Percentiles rank a stretch among this genome's conserved stretches.
Conservation (phyloP, 2,113 vertebrate species). For the Solenodon paradoxus region DNA sequence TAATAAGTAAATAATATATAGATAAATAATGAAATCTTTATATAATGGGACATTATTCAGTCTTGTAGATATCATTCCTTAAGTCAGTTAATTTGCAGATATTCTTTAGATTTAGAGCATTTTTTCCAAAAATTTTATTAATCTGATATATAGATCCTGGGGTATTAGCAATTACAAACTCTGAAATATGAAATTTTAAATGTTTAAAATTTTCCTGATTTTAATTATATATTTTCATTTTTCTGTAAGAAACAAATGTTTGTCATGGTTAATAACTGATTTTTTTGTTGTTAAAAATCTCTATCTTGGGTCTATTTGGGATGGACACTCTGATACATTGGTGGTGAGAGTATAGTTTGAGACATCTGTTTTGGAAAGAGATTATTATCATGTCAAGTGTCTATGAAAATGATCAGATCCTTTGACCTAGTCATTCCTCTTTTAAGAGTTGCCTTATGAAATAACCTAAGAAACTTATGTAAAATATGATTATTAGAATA, state of each 20-base stretch:
- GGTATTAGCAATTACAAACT: not conserved
- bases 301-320: not conserved
- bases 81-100: not conserved
- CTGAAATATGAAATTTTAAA: not conserved
- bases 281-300: not conserved
- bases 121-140: not conserved
- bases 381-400: constrained; percentile 29
- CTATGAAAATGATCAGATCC: not conserved
- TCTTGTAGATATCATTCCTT: not conserved
- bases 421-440: constrained; percentile 7
- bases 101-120: constrained; percentile 15
- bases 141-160: not conserved
- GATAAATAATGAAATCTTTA: not conserved
- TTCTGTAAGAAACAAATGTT: not conserved
- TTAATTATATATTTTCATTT: not conserved
- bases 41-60: not conserved
- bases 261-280: not conserved
- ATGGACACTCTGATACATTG: not conserved
- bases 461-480: not conserved
- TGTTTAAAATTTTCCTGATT: not conserved
- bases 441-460: constrained; percentile 5
- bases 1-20: not conserved
- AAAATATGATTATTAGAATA: not conserved
- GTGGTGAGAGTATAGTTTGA: constrained; percentile 23
- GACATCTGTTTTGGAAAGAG: not conserved